A percentile compares a stretch with the other conserved stretches of the same genome.
Evolutionary conservation across 2,888 invertebrate species (phyloP).

Genomic region (Chrysomela aeneicollis): DNA sequence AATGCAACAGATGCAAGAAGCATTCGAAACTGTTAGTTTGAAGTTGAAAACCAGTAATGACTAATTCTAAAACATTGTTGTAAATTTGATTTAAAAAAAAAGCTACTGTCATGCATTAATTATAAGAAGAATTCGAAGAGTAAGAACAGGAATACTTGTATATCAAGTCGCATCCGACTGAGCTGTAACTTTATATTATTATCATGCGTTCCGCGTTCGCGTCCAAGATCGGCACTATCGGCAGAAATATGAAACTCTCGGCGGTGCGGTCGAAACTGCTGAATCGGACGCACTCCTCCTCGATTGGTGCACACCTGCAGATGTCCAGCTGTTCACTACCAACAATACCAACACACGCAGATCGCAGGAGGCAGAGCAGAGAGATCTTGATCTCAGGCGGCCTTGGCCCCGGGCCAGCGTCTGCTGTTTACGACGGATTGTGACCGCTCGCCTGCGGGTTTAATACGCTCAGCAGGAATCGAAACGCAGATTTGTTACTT

Average conservation of each 20-base stretch:
- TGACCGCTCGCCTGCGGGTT: constrained; percentile 9
- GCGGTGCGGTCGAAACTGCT: neutral
- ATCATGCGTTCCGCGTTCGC: neutral
- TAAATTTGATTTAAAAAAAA: too few relatives aligned
- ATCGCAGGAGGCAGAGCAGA: neutral
- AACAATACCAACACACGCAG: too few relatives aligned
- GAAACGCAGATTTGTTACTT: neutral
- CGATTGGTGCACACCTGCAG: constrained; percentile 12
- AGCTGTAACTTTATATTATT: neutral
- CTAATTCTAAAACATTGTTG: too few relatives aligned
- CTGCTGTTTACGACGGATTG: constrained; percentile 13
- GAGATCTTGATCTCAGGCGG: constrained; percentile 3
- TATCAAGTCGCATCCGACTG: neutral
- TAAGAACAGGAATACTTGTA: neutral
- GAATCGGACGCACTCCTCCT: constrained; percentile 10
- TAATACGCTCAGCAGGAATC: constrained; percentile 10
- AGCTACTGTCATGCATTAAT: too few relatives aligned
- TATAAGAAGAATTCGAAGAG: too few relatives aligned
- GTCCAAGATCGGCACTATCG: too few relatives aligned
- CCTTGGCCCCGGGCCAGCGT: constrained; percentile 11
- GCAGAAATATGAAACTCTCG: constrained; percentile 3
- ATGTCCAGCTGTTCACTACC: constrained; percentile 1
- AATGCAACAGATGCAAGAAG: too few relatives aligned
- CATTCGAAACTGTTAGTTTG: too few relatives aligned
- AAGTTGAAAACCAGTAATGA: too few relatives aligned